Conservation (phyloP, 1,140 invertebrate species). For the Tetranychus urticae region DNA sequence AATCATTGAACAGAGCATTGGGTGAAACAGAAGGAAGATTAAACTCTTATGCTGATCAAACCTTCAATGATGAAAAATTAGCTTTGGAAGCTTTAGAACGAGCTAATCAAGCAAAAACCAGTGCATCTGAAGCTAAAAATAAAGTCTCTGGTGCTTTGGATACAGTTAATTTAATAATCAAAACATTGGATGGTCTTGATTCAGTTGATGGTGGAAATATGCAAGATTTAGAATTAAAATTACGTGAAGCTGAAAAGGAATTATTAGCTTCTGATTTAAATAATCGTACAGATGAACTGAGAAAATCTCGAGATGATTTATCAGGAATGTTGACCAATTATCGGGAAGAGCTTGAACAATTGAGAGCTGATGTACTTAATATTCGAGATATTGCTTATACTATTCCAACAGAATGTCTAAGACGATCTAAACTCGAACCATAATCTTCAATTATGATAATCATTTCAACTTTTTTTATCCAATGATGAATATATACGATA, state of each 20-base stretch:
- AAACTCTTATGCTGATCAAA: slow-evolving; percentile 40
- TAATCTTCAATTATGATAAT: slow-evolving; percentile 9
- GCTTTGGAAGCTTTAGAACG: slow-evolving; percentile 42
- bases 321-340: slow-evolving; percentile 55
- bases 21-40: slow-evolving; percentile 41
- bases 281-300: slow-evolving; percentile 39
- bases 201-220: slow-evolving; percentile 34
- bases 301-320: slow-evolving; percentile 40
- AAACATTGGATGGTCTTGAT: slow-evolving; percentile 30
- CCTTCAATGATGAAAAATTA: slow-evolving; percentile 40
- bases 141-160: slow-evolving; percentile 50
- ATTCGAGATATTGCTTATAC: slow-evolving; percentile 55
- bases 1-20: slow-evolving; percentile 41
- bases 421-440: slow-evolving; percentile 27
- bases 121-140: slow-evolving; percentile 44
- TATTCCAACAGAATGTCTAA: slow-evolving; percentile 59
- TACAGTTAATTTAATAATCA: slow-evolving; percentile 50
- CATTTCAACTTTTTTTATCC: neutral
- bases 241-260: slow-evolving; percentile 43
- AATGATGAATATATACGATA: no score
- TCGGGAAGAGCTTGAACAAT: slow-evolving; percentile 42
- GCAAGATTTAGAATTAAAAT: slow-evolving; percentile 41
- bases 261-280: slow-evolving; percentile 48
- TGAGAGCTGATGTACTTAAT: slow-evolving; percentile 57
- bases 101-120: slow-evolving; percentile 64